These are phyloP conservation scores for Carlito syrichta DNA, from an alignment of 2,113 vertebrate genomes.

Conservation along the genomic window DNA sequence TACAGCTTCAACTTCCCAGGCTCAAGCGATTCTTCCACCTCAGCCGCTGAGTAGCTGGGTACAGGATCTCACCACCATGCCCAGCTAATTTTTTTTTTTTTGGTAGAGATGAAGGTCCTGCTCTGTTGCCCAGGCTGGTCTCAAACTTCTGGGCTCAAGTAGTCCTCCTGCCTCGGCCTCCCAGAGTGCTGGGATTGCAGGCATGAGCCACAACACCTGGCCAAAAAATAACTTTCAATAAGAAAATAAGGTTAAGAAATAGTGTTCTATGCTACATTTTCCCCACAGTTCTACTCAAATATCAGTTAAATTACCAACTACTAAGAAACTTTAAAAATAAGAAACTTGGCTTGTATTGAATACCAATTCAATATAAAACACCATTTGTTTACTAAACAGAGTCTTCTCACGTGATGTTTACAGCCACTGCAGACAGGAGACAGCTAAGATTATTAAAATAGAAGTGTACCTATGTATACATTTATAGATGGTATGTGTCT, in stretches of 20 bases:
- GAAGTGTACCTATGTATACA: neutral
- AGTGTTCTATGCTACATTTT: neutral
- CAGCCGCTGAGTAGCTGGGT: too few species aligned
- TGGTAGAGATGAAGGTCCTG: too few species aligned
- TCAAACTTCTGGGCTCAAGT: too few species aligned
- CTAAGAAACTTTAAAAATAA: neutral
- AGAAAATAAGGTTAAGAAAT: conserved; percentile 8
- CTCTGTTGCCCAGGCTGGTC: too few species aligned
- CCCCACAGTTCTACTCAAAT: neutral
- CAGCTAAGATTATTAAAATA: neutral
- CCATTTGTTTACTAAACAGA: neutral
- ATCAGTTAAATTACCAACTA: neutral
- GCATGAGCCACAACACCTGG: too few species aligned
- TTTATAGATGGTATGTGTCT: neutral
- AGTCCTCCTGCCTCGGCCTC: too few species aligned
- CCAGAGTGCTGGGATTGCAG: too few species aligned
- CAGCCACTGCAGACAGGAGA: neutral
- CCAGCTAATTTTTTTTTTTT: too few species aligned
- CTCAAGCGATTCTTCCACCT: too few species aligned
- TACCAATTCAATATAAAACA: neutral
- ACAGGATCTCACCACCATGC: too few species aligned
- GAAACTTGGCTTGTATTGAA: neutral
- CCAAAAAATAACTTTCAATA: neutral
- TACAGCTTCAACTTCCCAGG: too few species aligned
- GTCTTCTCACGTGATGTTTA: neutral